A percentile compares a stretch with the other conserved stretches of the same genome.
Conservation (phyloP, 2,797 vertebrate genomes). For the Myiotriccus ornatus region DNA sequence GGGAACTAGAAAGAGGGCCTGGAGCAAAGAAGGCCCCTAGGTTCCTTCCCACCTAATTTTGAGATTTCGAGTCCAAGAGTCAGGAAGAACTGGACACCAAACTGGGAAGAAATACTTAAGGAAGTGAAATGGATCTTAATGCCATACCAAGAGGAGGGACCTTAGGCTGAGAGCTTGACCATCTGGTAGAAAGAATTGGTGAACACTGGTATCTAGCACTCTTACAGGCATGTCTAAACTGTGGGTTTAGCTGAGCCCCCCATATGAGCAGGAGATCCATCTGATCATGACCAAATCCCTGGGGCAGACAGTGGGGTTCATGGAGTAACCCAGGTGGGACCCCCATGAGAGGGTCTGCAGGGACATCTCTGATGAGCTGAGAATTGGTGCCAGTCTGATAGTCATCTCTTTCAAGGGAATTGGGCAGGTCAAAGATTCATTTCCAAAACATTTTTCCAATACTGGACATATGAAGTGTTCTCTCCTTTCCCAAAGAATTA, state of each 20-base stretch:
- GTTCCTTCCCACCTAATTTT: not conserved
- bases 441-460: not conserved
- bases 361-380: not conserved
- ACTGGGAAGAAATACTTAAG: not conserved
- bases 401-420: not conserved
- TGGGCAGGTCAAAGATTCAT: not conserved
- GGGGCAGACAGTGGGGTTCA: rapidly evolving
- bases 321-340: not conserved
- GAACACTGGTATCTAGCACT: no score
- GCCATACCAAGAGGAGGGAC: rapidly evolving
- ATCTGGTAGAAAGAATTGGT: not conserved
- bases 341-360: not conserved
- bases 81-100: not conserved
- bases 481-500: not conserved
- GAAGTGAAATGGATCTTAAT: rapidly evolving
- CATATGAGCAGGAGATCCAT: not conserved
- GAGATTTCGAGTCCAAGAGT: not conserved
- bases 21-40: rapidly evolving
- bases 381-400: rapidly evolving
- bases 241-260: not conserved
- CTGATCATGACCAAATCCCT: not conserved
- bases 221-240: not conserved
- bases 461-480: rapidly evolving
- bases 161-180: not conserved
- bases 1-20: not conserved